Base-by-base conservation (phyloP, 2,888 invertebrate genomes). In the Micoletzkya japonica region DNA sequence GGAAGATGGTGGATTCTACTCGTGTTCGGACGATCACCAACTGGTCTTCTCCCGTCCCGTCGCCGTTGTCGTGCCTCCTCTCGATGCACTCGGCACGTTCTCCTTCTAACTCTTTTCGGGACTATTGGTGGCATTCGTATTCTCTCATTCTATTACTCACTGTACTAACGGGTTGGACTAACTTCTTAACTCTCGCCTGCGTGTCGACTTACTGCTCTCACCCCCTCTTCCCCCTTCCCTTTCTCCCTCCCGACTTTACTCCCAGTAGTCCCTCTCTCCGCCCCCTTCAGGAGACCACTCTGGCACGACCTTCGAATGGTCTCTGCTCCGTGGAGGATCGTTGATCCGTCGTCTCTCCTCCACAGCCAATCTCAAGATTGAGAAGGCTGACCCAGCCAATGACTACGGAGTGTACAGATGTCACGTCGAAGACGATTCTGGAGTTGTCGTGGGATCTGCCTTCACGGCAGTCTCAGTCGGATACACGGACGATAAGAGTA, bases 361-460 rank as follows among this genome's bases (percentile, higher is more conserved):
- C 32, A 78, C 84, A 70, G 73, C 77, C 39, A 78, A 80, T 34
- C 74, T 84, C 70, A 73, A 73, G 32, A 76, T 84, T 69, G 74
- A 76, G 59, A 71, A 72, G 32, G 85, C 83, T 32, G 81, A 85
- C 37, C 83, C 83, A 7, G 76, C 79, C 34, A 82, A 82, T 69
- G 84, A 84, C 61, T 85, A 78, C 72, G 84, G 84, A 58, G 82
- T 84, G 26, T 84, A 84, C 74, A 72, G 81, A 57, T 84, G 84
- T 76, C 81, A 85, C 60, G 82, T 85, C 6, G 83, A 85, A 57
- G 80, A 83, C 67, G 81, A 83, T 63, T 78, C 82, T 67, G 82
- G 83, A 71, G 71, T 81, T 39, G 75, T 79, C 26, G 71, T 84
- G 61, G 84, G 85, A 72, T 74, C 76, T 56, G 84, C 84, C 24